Conservation (phyloP, 2,113 vertebrate genomes). For the Centrocercus urophasianus region DNA sequence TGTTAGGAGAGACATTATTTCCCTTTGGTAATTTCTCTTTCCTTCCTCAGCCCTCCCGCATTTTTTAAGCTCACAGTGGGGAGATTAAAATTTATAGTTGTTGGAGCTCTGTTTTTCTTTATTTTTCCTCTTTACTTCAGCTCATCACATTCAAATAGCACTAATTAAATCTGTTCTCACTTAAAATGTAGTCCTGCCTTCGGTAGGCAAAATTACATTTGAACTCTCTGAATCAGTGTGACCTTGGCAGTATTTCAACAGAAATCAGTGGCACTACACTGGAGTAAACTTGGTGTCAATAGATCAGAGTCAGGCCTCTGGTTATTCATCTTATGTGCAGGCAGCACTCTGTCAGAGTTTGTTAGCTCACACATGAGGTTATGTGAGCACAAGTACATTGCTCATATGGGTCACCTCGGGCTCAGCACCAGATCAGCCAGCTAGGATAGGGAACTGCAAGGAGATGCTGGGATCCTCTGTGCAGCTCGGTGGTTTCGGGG, state of each 20-base stretch:
- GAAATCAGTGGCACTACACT: background rate
- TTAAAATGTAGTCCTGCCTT: conserved; percentile 24
- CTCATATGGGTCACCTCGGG: background rate
- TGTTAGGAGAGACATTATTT: conserved; percentile 67
- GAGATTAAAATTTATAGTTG: conserved; percentile 24
- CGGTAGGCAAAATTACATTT: conserved; percentile 17
- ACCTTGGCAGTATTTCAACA: conserved; percentile 8
- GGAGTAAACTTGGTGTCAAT: background rate
- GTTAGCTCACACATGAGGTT: background rate
- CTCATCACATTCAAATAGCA: conserved; percentile 6
- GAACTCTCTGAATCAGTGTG: background rate
- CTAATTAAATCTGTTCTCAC: conserved; percentile 15
- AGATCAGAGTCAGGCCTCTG: background rate
- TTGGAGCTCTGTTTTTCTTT: conserved; percentile 7
- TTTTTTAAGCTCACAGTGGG: background rate
- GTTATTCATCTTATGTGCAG: background rate
- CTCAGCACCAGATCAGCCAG: background rate
- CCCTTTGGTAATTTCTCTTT: conserved; percentile 48
- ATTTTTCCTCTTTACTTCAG: background rate
- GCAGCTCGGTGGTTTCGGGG: background rate
- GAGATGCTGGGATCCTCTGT: fast-evolving
- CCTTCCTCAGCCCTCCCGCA: background rate
- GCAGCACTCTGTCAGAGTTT: background rate
- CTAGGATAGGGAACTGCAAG: background rate
- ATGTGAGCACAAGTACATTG: background rate